Evolutionary conservation across 1,140 invertebrate species (phyloP).

Genomic region (Whitmania pigra): DNA sequence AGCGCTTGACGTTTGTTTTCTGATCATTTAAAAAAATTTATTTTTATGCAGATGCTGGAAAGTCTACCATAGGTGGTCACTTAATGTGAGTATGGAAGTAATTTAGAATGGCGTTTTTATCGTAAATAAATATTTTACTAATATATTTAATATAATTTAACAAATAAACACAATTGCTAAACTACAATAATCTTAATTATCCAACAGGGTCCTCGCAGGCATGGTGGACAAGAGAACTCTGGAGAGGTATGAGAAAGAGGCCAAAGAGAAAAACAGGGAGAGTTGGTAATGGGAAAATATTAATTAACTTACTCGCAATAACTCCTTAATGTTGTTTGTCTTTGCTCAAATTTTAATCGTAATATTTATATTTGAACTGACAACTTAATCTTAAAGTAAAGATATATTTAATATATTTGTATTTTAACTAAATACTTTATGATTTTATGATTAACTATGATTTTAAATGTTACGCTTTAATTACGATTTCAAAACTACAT

Average conservation of each 20-base stretch:
- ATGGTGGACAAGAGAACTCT: conserved; percentile 99
- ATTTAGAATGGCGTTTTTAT: not conserved
- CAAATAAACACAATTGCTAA: not conserved
- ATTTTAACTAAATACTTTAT: too few relatives aligned
- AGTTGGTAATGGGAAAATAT: conserved; percentile 57
- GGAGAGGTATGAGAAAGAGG: conserved; percentile 98
- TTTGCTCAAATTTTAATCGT: not conserved
- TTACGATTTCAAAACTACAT: not conserved
- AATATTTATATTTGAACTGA: conserved; percentile 11
- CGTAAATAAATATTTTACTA: not conserved
- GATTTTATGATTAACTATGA: too few relatives aligned
- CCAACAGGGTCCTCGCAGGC: conserved; percentile 64
- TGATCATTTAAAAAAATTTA: too few relatives aligned
- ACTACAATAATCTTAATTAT: too few relatives aligned
- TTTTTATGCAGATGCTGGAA: conserved; percentile 73
- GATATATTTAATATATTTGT: too few relatives aligned
- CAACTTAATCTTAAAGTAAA: too few relatives aligned
- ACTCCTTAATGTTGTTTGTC: too few relatives aligned
- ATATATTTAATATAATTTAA: not conserved
- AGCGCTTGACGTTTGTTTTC: too few relatives aligned
- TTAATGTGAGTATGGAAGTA: conserved; percentile 62
- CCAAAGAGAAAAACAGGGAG: conserved; percentile 96
- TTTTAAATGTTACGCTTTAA: not conserved
- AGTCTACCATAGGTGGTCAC: conserved; percentile 98
- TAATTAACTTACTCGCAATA: too few relatives aligned